Base-by-base conservation (phyloP, 2,113 vertebrate genomes). In the Otocyon megalotis region DNA sequence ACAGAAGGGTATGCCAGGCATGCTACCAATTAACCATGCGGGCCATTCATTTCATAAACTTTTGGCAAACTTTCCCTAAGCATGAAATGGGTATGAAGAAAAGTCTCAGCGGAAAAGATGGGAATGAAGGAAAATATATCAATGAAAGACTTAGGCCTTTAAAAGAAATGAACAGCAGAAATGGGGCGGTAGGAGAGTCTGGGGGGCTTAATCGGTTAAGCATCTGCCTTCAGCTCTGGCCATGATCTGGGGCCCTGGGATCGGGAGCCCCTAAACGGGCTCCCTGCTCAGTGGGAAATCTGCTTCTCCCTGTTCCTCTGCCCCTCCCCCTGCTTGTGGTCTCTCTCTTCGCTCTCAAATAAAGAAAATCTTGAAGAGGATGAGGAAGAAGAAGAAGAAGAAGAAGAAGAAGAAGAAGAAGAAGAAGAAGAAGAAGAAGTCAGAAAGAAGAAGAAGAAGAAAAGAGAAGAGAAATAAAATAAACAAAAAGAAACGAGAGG, bases 81-180 rank as follows among this genome's bases (percentile, higher is more conserved):
- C 35, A 28, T 94, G 35, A 90, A 88, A 96, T 88, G 28, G 76
- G 3, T 90, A 88, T 90, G 35, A 93, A 90, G 82, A 94, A 94
- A 43, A 5, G 15, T 60, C 35, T 26, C 65, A 77, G 32, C 56
- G 79, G 65, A 88, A 22, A 58, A 43, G 16, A 88, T 15, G 43
- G 76, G 11, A 79, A 67, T 96, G 86, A 93, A 88, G 43, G 32
- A 94, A 97, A 88, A 60, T 72, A 50, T 50, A 86, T 90, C 71
- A 94, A 90, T 32, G 26, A 88, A 92, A 91, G 1, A 1, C n/a
- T 92, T 69, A 88, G 87, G 32, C 10, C 37, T 89, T 86, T 28
- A 48, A 93, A 84, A 83, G 15, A 65, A 74, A 88, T 65, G 30
- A 96, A 81, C 24, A n/a, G 53, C n/a, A 80, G 84, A 93, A 86